phyloP scores from a whole-genome alignment of 2,797 vertebrate species.

The Sebastes ruberrimus region DNA sequence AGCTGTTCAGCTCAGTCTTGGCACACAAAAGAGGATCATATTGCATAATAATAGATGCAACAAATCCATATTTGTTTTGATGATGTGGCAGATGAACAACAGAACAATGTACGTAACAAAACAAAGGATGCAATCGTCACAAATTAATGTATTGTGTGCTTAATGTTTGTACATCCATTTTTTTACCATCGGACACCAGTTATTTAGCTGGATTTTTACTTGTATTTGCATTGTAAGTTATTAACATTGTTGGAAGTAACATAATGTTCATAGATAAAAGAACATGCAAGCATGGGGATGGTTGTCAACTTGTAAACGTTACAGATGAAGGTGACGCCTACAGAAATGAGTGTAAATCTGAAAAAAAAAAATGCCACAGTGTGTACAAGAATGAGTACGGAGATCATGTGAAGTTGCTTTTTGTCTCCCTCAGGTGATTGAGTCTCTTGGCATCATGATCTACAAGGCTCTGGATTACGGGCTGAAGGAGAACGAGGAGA shows the following conservation, averaged over 20 bases:
- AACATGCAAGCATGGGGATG: background rate
- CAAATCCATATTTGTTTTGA: slow-evolving; percentile 38
- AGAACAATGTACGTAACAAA: background rate
- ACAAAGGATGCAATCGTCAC: too few relatives aligned
- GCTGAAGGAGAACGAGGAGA: slow-evolving; percentile 95
- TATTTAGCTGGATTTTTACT: background rate
- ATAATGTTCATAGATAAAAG: background rate
- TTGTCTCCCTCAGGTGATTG: slow-evolving; percentile 85
- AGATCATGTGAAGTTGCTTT: background rate
- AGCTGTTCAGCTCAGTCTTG: slow-evolving; percentile 17
- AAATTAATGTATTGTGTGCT: too few relatives aligned
- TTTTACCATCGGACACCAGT: background rate
- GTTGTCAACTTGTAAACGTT: background rate
- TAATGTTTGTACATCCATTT: background rate
- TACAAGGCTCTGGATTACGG: slow-evolving; percentile 99
- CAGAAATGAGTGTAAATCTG: background rate
- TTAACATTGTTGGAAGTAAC: background rate
- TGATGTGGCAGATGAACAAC: slow-evolving; percentile 1
- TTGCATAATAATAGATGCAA: slow-evolving; percentile 38
- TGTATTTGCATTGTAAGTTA: background rate
- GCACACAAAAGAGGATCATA: slow-evolving; percentile 18
- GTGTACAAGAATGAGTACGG: background rate
- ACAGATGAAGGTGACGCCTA: background rate
- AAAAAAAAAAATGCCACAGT: background rate
- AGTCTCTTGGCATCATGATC: slow-evolving; percentile 96